Evolutionary conservation across 2,113 vertebrate genomes (phyloP).

Genomic region (Arvicanthis niloticus): DNA sequence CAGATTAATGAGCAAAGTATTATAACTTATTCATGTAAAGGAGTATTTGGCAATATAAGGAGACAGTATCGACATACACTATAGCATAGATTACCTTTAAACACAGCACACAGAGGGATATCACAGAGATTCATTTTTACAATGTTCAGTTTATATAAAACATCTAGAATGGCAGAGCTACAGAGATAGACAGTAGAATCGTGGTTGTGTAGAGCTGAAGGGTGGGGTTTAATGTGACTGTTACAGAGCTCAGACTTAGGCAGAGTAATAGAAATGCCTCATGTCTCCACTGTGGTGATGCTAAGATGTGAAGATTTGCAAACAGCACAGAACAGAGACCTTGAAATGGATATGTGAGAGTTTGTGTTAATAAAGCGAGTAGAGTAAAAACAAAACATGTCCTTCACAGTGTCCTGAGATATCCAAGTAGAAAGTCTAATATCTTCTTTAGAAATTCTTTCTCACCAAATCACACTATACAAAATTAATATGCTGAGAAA

Average conservation of each 20-base stretch:
- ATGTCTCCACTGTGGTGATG: background rate
- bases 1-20: background rate
- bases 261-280: background rate
- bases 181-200: background rate
- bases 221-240: background rate
- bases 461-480: background rate
- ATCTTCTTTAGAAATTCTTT: slow-evolving; percentile 9
- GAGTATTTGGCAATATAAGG: background rate
- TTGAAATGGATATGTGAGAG: background rate
- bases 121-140: background rate
- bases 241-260: background rate
- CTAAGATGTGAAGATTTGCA: background rate
- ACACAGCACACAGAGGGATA: background rate
- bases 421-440: slow-evolving; percentile 15
- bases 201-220: background rate
- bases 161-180: background rate
- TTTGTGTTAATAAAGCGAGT: background rate
- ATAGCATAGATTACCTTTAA: background rate
- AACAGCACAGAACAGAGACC: background rate
- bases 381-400: slow-evolving; percentile 24
- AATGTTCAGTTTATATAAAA: background rate
- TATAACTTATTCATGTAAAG: background rate
- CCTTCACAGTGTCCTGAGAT: background rate
- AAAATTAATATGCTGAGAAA: slow-evolving; percentile 66
- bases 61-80: background rate